These are phyloP conservation scores for Bombus difficillimus DNA, from an alignment of 1,140 invertebrate species.

Conservation along the genomic window DNA sequence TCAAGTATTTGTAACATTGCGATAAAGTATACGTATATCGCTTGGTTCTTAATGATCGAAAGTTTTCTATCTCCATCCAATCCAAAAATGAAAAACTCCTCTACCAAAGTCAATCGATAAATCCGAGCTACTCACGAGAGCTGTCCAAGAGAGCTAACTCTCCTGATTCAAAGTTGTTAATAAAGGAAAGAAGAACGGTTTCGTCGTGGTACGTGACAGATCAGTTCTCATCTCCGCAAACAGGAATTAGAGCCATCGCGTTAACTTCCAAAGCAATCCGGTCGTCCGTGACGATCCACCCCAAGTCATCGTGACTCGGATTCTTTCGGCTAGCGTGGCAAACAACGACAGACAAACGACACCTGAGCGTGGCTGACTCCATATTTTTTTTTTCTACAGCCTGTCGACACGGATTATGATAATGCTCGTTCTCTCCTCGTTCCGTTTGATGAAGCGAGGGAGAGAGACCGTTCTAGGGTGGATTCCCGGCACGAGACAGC, in stretches of 20 bases:
- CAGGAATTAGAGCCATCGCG: conserved; percentile 25
- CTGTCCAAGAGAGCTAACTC: neutral
- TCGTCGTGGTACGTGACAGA: neutral
- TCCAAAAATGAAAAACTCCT: neutral
- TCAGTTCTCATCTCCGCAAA: conserved; percentile 18
- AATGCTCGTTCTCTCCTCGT: conserved; percentile 66
- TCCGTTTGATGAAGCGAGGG: conserved; percentile 35
- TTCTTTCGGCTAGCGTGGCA: conserved; percentile 1
- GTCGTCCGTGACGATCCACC: conserved; percentile 48
- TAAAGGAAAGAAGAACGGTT: neutral
- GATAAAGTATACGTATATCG: too few species aligned
- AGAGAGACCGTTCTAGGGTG: conserved; percentile 42
- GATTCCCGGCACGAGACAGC: conserved; percentile 65
- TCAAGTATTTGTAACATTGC: neutral
- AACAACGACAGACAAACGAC: conserved; percentile 42
- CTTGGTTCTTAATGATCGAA: too few species aligned
- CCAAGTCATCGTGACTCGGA: conserved; percentile 53
- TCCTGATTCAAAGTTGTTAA: neutral
- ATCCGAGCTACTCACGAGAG: neutral
- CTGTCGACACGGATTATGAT: conserved; percentile 75
- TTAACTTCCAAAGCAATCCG: conserved; percentile 26
- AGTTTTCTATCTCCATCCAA: neutral
- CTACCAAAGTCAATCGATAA: neutral
- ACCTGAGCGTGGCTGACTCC: conserved; percentile 54
- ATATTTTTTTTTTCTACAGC: neutral